phyloP scores from a whole-genome alignment of 2,113 vertebrate genomes.

The Octodon degus region DNA sequence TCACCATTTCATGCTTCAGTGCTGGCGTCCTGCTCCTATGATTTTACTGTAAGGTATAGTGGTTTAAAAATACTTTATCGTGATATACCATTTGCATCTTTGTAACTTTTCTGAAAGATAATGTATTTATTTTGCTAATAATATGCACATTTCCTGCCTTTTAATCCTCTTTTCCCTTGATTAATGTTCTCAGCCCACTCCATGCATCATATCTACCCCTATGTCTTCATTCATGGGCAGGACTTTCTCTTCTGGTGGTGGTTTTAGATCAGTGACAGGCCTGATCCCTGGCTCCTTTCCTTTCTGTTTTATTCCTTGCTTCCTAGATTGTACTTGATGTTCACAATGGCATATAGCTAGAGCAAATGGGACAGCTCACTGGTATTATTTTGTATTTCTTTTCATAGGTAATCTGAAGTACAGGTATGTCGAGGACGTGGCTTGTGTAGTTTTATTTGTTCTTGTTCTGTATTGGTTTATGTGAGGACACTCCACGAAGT shows the following conservation, averaged over 20 bases:
- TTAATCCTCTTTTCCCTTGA: neutral
- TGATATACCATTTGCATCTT: slow-evolving; percentile 35
- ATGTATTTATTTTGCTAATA: slow-evolving; percentile 55
- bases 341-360: neutral
- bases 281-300: neutral
- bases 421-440: neutral
- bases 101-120: slow-evolving; percentile 36
- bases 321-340: neutral
- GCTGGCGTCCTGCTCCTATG: slow-evolving; percentile 97
- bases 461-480: neutral
- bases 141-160: slow-evolving; percentile 57
- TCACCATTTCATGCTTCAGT: slow-evolving; percentile 92
- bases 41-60: slow-evolving; percentile 96
- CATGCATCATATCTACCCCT: neutral
- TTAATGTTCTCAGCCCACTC: neutral
- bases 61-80: slow-evolving; percentile 44
- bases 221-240: neutral
- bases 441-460: slow-evolving; percentile 56
- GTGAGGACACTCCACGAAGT: neutral
- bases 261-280: neutral
- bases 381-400: slow-evolving; percentile 14
- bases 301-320: neutral
- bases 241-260: neutral
- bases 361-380: neutral
- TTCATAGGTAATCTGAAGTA: slow-evolving; percentile 22